phyloP scores from a whole-genome alignment of 2,797 vertebrate genomes.

The Sebastes baramenuke region DNA sequence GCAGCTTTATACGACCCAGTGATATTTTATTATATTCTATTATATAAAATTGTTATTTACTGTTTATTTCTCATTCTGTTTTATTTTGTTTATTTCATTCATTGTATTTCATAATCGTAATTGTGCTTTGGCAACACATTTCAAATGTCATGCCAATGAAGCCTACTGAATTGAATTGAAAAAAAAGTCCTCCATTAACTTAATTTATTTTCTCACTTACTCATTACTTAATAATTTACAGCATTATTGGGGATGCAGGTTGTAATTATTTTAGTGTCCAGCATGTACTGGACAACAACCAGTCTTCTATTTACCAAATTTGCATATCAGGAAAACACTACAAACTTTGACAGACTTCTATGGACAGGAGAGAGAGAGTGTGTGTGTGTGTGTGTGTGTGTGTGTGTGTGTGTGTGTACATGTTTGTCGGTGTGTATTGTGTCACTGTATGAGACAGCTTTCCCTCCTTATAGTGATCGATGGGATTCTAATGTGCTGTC shows the following conservation, averaged over 20 bases:
- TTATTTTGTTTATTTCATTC: too few species aligned
- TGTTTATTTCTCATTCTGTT: too few species aligned
- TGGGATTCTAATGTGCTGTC: conserved; percentile 2
- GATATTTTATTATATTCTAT: too few species aligned
- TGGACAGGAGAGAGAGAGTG: not conserved
- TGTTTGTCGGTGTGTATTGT: not conserved
- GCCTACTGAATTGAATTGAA: not conserved
- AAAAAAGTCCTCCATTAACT: not conserved
- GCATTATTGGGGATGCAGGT: not conserved
- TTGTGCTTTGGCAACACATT: too few species aligned
- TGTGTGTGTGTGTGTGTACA: not conserved
- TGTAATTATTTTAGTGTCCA: not conserved
- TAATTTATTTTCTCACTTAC: not conserved
- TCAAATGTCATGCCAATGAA: too few species aligned
- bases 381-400: not conserved
- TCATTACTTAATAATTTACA: not conserved
- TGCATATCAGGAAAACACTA: not conserved
- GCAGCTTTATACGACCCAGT: not conserved
- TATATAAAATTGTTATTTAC: too few species aligned
- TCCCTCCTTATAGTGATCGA: not conserved
- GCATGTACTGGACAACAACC: not conserved
- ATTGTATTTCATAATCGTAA: too few species aligned
- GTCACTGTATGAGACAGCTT: not conserved
- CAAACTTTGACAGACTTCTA: not conserved
- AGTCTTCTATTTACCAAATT: not conserved